A percentile compares a stretch with the other conserved stretches of the same genome.
These are phyloP conservation scores for Conops quadrifasciatus DNA, from an alignment of 2,888 invertebrate species.

Conservation along the genomic window DNA sequence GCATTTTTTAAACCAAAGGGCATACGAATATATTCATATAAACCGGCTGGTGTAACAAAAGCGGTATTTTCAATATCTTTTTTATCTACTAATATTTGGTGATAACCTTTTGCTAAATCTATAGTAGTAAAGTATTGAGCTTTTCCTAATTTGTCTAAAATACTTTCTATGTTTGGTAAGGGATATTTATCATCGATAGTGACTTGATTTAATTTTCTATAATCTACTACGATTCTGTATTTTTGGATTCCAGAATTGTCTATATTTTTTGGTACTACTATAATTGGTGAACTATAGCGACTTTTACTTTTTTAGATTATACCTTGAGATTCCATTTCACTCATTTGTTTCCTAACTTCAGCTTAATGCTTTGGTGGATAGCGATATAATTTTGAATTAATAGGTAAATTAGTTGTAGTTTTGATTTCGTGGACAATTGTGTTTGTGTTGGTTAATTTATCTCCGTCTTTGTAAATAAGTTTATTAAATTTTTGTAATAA, in stretches of 20 bases:
- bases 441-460: slow-evolving; percentile 30
- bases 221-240: slow-evolving; percentile 40
- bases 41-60: slow-evolving; percentile 34
- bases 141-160: slow-evolving; percentile 31
- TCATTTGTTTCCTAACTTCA: slow-evolving; percentile 27
- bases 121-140: slow-evolving; percentile 40
- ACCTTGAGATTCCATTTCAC: slow-evolving; percentile 38
- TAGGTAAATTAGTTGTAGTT: slow-evolving; percentile 37
- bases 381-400: slow-evolving; percentile 35
- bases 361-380: slow-evolving; percentile 32
- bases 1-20: slow-evolving; percentile 34
- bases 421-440: slow-evolving; percentile 37
- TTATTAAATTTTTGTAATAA: slow-evolving; percentile 38
- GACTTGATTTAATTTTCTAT: slow-evolving; percentile 40
- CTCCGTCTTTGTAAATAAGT: slow-evolving; percentile 40
- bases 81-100: slow-evolving; percentile 37
- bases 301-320: slow-evolving; percentile 38
- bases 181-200: slow-evolving; percentile 41
- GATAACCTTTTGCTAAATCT: slow-evolving; percentile 35
- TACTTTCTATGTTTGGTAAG: slow-evolving; percentile 40
- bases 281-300: slow-evolving; percentile 33
- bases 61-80: slow-evolving; percentile 40
- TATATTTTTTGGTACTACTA: slow-evolving; percentile 39
- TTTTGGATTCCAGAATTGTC: slow-evolving; percentile 39
- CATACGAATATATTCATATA: slow-evolving; percentile 35